phyloP scores from a whole-genome alignment of 2,113 vertebrate species.

The Beaufortia kweichowensis region DNA sequence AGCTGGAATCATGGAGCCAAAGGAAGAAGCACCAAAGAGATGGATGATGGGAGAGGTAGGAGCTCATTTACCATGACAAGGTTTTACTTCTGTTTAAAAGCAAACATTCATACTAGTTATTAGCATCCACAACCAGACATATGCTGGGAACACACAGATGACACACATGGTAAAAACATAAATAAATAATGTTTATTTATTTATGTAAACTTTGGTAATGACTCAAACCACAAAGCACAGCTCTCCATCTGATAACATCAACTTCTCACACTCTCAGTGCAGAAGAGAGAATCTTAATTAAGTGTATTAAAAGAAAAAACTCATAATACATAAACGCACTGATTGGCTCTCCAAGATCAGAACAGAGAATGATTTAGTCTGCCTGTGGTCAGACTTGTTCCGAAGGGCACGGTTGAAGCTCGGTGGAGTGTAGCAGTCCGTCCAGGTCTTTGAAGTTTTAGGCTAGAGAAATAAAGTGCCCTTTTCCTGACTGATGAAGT shows the following conservation, averaged over 20 bases:
- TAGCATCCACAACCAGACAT: no score
- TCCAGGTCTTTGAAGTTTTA: background rate
- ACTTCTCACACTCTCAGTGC: background rate
- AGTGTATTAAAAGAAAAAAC: background rate
- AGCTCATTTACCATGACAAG: background rate
- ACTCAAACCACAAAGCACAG: background rate
- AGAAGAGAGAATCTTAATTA: background rate
- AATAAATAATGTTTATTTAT: background rate
- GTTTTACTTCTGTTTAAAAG: background rate
- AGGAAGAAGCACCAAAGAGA: constrained; percentile 78
- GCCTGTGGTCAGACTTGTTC: background rate
- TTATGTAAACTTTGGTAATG: background rate
- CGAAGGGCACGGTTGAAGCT: background rate
- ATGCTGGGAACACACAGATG: background rate
- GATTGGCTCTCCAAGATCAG: background rate
- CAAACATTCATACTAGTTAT: no score
- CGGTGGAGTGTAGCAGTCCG: background rate
- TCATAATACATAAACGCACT: background rate
- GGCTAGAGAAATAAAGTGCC: constrained; percentile 13
- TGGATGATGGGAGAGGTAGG: constrained; percentile 90
- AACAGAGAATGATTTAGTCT: background rate
- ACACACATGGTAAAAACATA: background rate
- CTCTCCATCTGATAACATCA: background rate
- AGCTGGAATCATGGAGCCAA: constrained; percentile 79
- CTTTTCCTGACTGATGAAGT: constrained; percentile 8